Evolutionary conservation across 64 coral and sea anemone genomes (phyloP), one percentile per base, ranked within the genome.

Genomic region (Montipora efflorescens): DNA sequence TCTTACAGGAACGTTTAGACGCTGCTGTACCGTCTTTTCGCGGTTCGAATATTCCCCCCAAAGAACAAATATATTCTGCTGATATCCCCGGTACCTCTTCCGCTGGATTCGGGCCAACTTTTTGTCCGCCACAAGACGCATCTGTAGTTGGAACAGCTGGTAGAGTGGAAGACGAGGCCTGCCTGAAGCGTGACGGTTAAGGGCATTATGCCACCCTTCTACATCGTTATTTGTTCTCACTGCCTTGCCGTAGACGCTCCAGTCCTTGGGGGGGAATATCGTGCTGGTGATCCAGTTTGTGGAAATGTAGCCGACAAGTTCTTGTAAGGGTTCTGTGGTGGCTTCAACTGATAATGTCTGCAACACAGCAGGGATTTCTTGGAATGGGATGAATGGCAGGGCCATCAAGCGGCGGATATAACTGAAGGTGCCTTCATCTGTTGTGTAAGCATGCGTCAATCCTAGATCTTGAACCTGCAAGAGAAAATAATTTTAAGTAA

Each of bases 141-240:
- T 91, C 62, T 91, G 69, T 19, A 92, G 80, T 57, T 83, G 75
- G 68, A 92, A 74, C 49, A 74, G 78, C 48, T 57, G 51, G 77
- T 91, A 91, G 47, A 91, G 64, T 3, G 78, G 89, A 45, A 79
- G 49, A 22, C 53, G 45, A 16, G 58, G 8, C 81, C 66, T 84
- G 7, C 81, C 59, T 13, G 58, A 14, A 13, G 52, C 55, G 20
- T 22, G 18, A 25, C 59, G 9, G 59, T 84, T 84, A 14, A 84
- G 81, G 64, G 64, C 64, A 67, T 67, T 67, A 28, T 28, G 28
- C 28, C 28, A 28, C 28, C 28, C 28, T 28, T 28, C 28, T 28
- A 28, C 28, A 28, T 28, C 28, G 28, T 28, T 28, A 28, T 28
- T 28, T 28, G 28, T 28, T 28, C 28, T 28, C 28, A 28, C 28